phyloP scores from a whole-genome alignment of 2,113 vertebrate genomes.

The Colius striatus region DNA sequence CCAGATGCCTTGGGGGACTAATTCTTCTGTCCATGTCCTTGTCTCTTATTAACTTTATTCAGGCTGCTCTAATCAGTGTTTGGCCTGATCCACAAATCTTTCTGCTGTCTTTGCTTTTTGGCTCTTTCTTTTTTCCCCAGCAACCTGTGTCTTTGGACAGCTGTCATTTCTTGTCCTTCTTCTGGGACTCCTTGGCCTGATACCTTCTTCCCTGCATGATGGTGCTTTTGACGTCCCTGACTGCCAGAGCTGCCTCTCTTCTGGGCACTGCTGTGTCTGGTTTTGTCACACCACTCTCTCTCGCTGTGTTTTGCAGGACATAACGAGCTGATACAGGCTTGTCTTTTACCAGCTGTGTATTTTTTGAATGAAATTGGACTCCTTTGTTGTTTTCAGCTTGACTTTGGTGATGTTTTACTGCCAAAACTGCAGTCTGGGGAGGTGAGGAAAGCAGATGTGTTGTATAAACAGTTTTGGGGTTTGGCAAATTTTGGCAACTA shows the following conservation, averaged over 20 bases:
- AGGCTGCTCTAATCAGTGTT: background rate
- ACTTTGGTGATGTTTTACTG: background rate
- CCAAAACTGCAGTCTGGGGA: background rate
- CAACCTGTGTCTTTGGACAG: background rate
- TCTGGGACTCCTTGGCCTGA: background rate
- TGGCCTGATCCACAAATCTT: background rate
- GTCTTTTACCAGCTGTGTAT: background rate
- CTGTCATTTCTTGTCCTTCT: background rate
- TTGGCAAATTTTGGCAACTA: background rate
- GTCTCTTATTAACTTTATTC: background rate
- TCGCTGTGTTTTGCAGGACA: too few species aligned
- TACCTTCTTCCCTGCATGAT: background rate
- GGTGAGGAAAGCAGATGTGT: background rate
- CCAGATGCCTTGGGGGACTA: background rate
- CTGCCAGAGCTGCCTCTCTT: background rate
- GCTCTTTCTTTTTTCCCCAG: too few species aligned
- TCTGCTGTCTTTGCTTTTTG: background rate
- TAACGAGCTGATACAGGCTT: background rate
- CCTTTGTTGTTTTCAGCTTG: background rate
- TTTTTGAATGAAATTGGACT: background rate
- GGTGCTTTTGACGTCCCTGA: background rate
- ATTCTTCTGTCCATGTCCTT: background rate
- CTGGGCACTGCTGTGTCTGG: rapidly evolving
- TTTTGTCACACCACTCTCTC: background rate
- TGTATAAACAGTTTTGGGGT: background rate